These are phyloP conservation scores for Andrena fulva DNA, from an alignment of 2,888 invertebrate species.

Conservation along the genomic window DNA sequence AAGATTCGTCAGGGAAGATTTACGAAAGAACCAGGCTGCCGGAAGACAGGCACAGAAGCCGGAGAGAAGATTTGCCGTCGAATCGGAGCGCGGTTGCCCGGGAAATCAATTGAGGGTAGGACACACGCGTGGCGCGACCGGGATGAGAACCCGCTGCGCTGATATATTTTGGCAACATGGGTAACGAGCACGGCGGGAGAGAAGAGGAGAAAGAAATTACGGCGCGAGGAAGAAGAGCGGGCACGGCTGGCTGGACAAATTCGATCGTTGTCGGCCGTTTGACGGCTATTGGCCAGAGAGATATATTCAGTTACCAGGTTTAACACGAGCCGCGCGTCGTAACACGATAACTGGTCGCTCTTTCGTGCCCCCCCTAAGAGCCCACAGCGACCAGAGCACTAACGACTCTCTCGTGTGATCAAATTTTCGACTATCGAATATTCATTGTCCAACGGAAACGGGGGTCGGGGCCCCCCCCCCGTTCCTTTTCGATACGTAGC, in stretches of 20 bases:
- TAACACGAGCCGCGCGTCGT: conserved; percentile 80
- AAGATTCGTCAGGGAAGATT: too few relatives aligned
- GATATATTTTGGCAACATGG: conserved; percentile 65
- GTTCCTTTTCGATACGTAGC: conserved; percentile 22
- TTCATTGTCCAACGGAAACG: conserved; percentile 43
- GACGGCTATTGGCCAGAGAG: conserved; percentile 80
- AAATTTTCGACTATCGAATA: conserved; percentile 63
- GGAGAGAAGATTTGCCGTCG: conserved; percentile 6
- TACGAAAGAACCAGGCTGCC: not conserved
- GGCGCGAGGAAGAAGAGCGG: conserved; percentile 53
- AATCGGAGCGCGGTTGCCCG: conserved; percentile 29
- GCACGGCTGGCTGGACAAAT: conserved; percentile 78
- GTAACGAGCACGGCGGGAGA: conserved; percentile 34
- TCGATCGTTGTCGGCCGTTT: conserved; percentile 81
- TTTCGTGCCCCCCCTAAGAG: conserved; percentile 69
- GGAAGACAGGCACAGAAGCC: too few relatives aligned
- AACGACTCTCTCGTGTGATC: conserved; percentile 60
- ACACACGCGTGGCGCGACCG: not conserved
- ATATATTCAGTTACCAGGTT: conserved; percentile 81
- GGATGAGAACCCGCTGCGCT: conserved; percentile 52
- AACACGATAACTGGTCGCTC: conserved; percentile 79
- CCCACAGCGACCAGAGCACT: conserved; percentile 48
- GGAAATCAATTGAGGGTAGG: conserved; percentile 50
- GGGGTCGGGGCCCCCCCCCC: not conserved
- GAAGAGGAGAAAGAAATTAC: conserved; percentile 38